These are phyloP conservation scores for Entelurus aequoreus DNA, from an alignment of 2,113 vertebrate genomes.

Conservation along the genomic window DNA sequence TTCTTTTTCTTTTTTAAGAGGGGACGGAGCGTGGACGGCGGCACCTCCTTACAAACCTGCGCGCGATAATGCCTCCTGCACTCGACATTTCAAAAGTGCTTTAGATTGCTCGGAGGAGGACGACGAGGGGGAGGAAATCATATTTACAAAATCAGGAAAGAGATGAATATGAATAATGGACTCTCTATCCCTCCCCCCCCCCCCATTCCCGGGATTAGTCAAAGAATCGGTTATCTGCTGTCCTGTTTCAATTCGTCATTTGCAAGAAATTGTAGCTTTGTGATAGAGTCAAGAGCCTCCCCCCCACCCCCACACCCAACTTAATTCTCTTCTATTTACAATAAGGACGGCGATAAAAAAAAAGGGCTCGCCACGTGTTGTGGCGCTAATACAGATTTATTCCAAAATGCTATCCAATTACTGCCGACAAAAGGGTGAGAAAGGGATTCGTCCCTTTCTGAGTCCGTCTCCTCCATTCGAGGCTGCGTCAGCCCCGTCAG, in stretches of 20 bases:
- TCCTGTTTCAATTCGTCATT: constrained; percentile 69
- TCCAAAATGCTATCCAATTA: constrained; percentile 19
- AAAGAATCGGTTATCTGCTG: constrained; percentile 61
- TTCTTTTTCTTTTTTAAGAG: background rate
- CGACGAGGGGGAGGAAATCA: constrained; percentile 57
- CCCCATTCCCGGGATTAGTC: no score
- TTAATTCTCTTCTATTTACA: constrained; percentile 75
- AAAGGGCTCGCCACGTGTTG: no score
- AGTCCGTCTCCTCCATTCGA: no score
- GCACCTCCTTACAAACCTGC: constrained; percentile 66
- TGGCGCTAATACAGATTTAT: constrained; percentile 3
- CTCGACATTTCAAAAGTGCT: constrained; percentile 71
- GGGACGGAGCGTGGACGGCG: constrained; percentile 54
- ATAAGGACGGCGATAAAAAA: constrained; percentile 57
- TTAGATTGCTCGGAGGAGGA: constrained; percentile 64
- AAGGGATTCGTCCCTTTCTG: background rate
- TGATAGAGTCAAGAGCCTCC: constrained; percentile 61
- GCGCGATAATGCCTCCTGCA: constrained; percentile 69
- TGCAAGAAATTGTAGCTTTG: constrained; percentile 68
- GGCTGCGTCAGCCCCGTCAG: constrained; percentile 53
- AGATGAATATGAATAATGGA: constrained; percentile 68
- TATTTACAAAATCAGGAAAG: constrained; percentile 74
- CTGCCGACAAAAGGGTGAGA: constrained; percentile 4
- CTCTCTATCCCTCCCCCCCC: constrained; percentile 24
- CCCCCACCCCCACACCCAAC: constrained; percentile 29